These are phyloP conservation scores for Clarias batrachus DNA, from an alignment of 2,113 vertebrate species.

Conservation along the genomic window DNA sequence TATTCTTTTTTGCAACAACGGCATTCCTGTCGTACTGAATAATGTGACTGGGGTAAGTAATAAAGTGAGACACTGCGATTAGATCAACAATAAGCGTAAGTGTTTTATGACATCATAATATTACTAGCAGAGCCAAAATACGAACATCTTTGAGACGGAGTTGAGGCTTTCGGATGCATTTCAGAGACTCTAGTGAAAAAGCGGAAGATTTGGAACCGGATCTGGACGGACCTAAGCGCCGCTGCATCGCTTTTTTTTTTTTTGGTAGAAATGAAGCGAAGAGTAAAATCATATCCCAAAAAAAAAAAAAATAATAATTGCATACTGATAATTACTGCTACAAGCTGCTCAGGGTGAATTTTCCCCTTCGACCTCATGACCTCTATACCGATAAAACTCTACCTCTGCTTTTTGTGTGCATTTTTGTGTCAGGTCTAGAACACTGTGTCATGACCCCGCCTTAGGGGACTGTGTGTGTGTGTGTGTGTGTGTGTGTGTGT, in stretches of 20 bases:
- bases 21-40: background rate
- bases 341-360: background rate
- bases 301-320: too few species aligned
- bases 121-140: too few species aligned
- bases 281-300: too few species aligned
- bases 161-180: background rate
- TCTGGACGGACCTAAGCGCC: background rate
- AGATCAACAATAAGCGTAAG: background rate
- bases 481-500: too few species aligned
- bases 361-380: background rate
- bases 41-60: background rate
- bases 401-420: background rate
- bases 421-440: background rate
- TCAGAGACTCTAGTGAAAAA: background rate
- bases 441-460: background rate
- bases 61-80: background rate
- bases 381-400: background rate
- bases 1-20: background rate
- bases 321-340: background rate
- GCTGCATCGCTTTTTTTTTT: too few species aligned
- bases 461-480: slow-evolving; percentile 6
- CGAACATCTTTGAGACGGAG: too few species aligned
- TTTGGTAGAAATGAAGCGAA: background rate
- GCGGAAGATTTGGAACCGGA: background rate
- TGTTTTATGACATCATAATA: background rate